Conservation (phyloP, 2,113 vertebrate genomes). For the Oxyruncus cristatus region DNA sequence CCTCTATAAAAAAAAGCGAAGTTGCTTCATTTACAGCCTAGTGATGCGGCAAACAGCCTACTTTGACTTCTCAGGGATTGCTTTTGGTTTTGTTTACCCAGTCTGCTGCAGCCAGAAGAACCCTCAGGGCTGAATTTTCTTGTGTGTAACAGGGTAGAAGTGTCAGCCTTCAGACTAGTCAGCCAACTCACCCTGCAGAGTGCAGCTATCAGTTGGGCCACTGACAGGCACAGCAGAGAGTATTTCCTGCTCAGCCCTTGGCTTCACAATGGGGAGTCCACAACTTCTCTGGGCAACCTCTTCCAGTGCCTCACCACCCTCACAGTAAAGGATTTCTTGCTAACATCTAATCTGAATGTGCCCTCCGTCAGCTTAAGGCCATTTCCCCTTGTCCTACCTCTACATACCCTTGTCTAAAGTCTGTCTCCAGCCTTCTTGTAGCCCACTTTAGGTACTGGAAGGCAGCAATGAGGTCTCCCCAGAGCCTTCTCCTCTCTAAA, state of each 20-base stretch:
- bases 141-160: neutral
- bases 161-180: neutral
- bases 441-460: too few relatives aligned
- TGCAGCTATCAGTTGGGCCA: neutral
- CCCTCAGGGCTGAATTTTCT: neutral
- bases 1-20: neutral
- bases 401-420: too few relatives aligned
- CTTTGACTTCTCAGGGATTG: neutral
- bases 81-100: neutral
- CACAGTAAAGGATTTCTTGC: too few relatives aligned
- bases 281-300: too few relatives aligned
- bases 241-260: neutral
- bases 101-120: neutral
- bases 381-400: too few relatives aligned
- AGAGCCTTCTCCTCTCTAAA: neutral
- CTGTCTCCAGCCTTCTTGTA: too few relatives aligned
- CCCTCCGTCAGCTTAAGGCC: too few relatives aligned
- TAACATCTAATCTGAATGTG: too few relatives aligned
- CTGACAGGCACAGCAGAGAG: too few relatives aligned
- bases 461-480: neutral
- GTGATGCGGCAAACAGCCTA: neutral
- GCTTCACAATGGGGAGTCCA: neutral
- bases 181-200: neutral
- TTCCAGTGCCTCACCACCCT: too few relatives aligned
- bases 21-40: neutral